Conservation (phyloP, 2,888 invertebrate genomes). For the Carterocephalus palaemon region DNA sequence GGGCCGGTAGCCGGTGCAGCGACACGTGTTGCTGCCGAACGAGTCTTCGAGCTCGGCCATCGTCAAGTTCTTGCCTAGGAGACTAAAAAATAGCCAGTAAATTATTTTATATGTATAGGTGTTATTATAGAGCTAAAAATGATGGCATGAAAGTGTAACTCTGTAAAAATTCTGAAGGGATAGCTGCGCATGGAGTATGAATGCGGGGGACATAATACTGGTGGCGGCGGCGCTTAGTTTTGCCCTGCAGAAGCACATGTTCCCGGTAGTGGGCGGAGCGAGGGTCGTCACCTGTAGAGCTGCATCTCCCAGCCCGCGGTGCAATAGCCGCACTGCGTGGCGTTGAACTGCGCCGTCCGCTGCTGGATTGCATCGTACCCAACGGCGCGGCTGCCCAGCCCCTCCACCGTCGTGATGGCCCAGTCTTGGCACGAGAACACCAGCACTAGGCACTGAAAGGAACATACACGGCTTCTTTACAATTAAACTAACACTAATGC, state of each 20-base stretch:
- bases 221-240: too few relatives aligned
- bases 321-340: slow-evolving; percentile 85
- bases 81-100: too few relatives aligned
- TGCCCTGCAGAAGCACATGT: too few relatives aligned
- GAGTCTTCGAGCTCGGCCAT: slow-evolving; percentile 71
- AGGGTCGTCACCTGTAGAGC: slow-evolving; percentile 81
- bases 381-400: slow-evolving; percentile 76
- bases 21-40: slow-evolving; percentile 79
- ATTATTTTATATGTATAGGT: too few relatives aligned
- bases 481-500: slow-evolving; percentile 14
- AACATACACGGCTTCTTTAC: too few relatives aligned
- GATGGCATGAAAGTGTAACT: too few relatives aligned
- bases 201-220: too few relatives aligned
- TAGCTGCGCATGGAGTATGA: too few relatives aligned
- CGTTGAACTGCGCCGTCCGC: slow-evolving; percentile 78
- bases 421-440: slow-evolving; percentile 81
- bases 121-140: too few relatives aligned
- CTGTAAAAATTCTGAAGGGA: too few relatives aligned
- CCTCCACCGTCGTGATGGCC: slow-evolving; percentile 84
- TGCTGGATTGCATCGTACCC: slow-evolving; percentile 83
- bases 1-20: slow-evolving; percentile 80
- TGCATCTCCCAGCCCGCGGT: slow-evolving; percentile 87
- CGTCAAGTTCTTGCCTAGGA: slow-evolving; percentile 45
- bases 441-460: slow-evolving; percentile 68
- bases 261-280: too few relatives aligned